These are phyloP conservation scores for Andrena trimmerana DNA, from an alignment of 2,888 invertebrate species.

Conservation along the genomic window DNA sequence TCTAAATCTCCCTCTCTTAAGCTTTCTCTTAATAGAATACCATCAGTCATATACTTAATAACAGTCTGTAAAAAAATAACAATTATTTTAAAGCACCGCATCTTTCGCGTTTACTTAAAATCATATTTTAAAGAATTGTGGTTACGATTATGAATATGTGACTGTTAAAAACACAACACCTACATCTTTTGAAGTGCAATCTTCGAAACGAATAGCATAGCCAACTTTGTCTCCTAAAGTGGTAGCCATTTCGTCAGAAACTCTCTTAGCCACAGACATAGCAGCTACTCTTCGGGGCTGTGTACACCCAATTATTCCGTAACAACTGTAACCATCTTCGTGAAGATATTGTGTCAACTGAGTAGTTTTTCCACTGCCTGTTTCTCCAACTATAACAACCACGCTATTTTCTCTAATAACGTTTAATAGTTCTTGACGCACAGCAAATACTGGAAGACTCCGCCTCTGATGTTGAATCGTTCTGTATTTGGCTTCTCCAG, in stretches of 20 bases:
- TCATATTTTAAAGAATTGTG: neutral
- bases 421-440: constrained; percentile 95
- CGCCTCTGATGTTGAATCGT: constrained; percentile 94
- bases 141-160: too few species aligned
- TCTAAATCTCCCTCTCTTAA: constrained; percentile 98
- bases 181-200: constrained; percentile 95
- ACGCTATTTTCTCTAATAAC: constrained; percentile 97
- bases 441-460: constrained; percentile 97
- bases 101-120: neutral
- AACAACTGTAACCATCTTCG: constrained; percentile 97
- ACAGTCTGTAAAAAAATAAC: constrained; percentile 88
- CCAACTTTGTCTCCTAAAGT: constrained; percentile 97
- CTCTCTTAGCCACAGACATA: constrained; percentile 99
- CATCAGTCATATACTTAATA: constrained; percentile 99
- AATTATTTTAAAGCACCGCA: neutral
- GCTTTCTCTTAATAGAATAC: constrained; percentile 98
- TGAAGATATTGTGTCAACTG: constrained; percentile 98
- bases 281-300: constrained; percentile 99
- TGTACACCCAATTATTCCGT: constrained; percentile 98
- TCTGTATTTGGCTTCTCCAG: constrained; percentile 92
- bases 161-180: constrained; percentile 29
- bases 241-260: constrained; percentile 98
- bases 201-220: constrained; percentile 99
- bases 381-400: constrained; percentile 97
- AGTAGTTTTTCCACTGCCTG: constrained; percentile 99